A percentile compares a stretch with the other conserved stretches of the same genome.
These are phyloP conservation scores for Nasonovia ribisnigri DNA, from an alignment of 2,888 invertebrate species.

Conservation along the genomic window DNA sequence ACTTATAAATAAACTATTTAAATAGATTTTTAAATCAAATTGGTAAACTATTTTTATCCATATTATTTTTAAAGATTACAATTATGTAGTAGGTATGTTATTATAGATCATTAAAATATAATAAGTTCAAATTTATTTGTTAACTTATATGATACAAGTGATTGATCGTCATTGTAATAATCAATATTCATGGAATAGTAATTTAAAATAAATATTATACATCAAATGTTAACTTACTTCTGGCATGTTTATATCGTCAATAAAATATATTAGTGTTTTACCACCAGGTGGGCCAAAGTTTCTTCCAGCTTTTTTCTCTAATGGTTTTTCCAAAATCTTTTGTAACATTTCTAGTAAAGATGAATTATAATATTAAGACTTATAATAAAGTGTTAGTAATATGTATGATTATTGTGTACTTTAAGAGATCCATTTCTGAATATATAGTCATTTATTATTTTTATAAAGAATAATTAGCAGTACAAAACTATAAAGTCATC, in stretches of 20 bases:
- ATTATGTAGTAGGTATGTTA: background rate
- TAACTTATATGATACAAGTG: background rate
- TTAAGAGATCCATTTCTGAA: background rate
- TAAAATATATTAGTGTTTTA: slow-evolving; percentile 91
- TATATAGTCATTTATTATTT: background rate
- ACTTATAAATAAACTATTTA: background rate
- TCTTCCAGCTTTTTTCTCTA: slow-evolving; percentile 95
- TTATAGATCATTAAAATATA: too few species aligned
- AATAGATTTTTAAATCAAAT: background rate
- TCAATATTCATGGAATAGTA: background rate
- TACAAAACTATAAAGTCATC: background rate
- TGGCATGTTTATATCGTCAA: slow-evolving; percentile 98
- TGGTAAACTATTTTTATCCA: background rate
- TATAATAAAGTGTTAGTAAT: background rate
- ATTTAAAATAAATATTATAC: background rate
- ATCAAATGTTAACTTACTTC: slow-evolving; percentile 74
- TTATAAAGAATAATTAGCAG: background rate
- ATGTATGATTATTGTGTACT: background rate
- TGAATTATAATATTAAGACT: background rate
- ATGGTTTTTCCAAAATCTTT: slow-evolving; percentile 86
- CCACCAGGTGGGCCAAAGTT: slow-evolving; percentile 95
- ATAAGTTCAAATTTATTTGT: background rate
- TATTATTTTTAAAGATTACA: background rate
- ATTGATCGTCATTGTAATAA: background rate
- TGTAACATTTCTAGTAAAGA: slow-evolving; percentile 82